Base-by-base conservation (phyloP, 2,113 vertebrate species). In the Sinocyclocheilus anshuiensis region DNA sequence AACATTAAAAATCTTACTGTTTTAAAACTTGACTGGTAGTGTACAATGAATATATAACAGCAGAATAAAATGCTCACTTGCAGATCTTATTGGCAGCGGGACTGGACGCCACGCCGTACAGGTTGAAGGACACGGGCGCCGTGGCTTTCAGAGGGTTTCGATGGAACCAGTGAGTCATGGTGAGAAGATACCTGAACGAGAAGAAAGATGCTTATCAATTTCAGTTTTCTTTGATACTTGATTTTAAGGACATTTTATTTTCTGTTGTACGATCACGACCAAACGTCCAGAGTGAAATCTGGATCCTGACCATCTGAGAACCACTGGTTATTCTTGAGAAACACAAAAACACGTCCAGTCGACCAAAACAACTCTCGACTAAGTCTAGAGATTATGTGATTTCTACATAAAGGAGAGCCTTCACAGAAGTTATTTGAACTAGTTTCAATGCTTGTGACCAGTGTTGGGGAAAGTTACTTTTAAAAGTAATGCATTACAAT, bases 81-180 rank as follows among this genome's bases (percentile, higher is more conserved):
- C 98, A 99, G 87, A 98, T 95, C 91, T 99, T 99, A 83, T 96
- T 94, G 87, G 97, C 97, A n/a, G 96, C 93, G 11, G 95, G 96
- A 84, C 96, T 97, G 36, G 94, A 95, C 15, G 95, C 96, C 61
- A 99, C 96, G 6, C 97, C 97, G 86, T 98, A 99, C 84, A 95
- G 97, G 87, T 97, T 99, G 90, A 99, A 99, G 15, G 97, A 94
- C 29, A 99, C 96, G 0, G 97, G 97, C 72, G 98, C 97, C 18
- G 98, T 99, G 33, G 97, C 97, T 94, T 99, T 99, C 77, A 99
- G 88, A 15, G 98, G 98, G 92, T 99, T 99, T 91, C 97, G 96
- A 90, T 99, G 98, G 95, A 99, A 99, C 98, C 98, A 99, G 81
- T 99, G 97, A 4, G 98, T 96, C 98, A 99, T 99, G 39, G 91